A percentile compares a stretch with the other conserved stretches of the same genome.
Conservation (phyloP, 2,888 invertebrate species). For the Schrankia costaestrigalis region DNA sequence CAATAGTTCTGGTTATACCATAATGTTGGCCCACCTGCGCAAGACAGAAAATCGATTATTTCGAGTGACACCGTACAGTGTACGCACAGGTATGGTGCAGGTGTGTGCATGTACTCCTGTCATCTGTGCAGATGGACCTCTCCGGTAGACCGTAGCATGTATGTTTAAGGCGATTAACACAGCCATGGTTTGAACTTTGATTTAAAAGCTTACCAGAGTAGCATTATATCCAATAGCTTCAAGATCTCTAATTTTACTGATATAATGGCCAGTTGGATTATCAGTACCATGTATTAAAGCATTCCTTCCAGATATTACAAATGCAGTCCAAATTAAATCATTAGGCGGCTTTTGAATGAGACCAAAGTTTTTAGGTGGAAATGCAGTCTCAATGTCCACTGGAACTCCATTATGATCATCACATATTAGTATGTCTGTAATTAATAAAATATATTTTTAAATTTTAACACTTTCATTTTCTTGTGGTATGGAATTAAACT, state of each 20-base stretch:
- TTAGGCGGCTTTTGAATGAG: slow-evolving; percentile 49
- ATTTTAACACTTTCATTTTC: no score
- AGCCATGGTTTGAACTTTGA: not conserved
- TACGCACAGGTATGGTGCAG: no score
- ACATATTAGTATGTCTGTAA: slow-evolving; percentile 81
- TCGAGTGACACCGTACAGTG: no score
- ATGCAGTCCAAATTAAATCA: slow-evolving; percentile 73
- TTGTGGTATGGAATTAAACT: no score
- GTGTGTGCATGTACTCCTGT: no score
- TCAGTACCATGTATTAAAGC: slow-evolving; percentile 74
- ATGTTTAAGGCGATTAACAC: no score
- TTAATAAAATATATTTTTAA: slow-evolving; percentile 4
- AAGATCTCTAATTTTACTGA: slow-evolving; percentile 84
- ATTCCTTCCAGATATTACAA: slow-evolving; percentile 83
- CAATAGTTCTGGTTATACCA: no score
- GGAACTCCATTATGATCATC: slow-evolving; percentile 73
- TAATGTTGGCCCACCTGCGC: no score
- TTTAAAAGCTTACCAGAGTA: slow-evolving; percentile 67
- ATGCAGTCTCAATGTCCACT: slow-evolving; percentile 67
- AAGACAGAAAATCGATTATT: no score
- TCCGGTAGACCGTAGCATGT: no score
- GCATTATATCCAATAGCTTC: slow-evolving; percentile 80
- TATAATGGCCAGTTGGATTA: slow-evolving; percentile 77
- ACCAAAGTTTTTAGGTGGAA: slow-evolving; percentile 75
- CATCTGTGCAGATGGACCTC: no score